phyloP scores from a whole-genome alignment of 1,140 invertebrate genomes.

The Brachystomella parvula region DNA sequence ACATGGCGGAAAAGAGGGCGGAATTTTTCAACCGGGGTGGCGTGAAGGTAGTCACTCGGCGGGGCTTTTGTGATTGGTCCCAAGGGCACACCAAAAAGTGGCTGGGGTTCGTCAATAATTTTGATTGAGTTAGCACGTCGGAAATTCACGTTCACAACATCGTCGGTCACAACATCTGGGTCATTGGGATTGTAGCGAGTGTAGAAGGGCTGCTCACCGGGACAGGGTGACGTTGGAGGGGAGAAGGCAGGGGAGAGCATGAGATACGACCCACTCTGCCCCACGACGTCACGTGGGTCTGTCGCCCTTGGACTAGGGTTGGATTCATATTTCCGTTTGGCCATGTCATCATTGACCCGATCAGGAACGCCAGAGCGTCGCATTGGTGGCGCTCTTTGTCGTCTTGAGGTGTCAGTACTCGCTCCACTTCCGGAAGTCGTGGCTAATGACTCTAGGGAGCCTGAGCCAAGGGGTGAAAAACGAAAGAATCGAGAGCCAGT shows the following conservation, averaged over 20 bases:
- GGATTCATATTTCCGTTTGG: conserved; percentile 57
- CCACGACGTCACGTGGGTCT: conserved; percentile 42
- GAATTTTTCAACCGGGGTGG: conserved; percentile 53
- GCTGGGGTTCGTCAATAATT: conserved; percentile 63
- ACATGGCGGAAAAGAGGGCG: conserved; percentile 56
- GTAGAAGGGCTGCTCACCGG: conserved; percentile 9
- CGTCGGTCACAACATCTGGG: conserved; percentile 72
- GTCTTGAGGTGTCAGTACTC: conserved; percentile 16
- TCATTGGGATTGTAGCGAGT: conserved; percentile 47
- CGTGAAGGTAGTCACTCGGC: conserved; percentile 73
- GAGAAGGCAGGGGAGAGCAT: conserved; percentile 58
- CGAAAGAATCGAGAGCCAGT: conserved; percentile 13
- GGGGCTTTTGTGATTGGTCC: conserved; percentile 66
- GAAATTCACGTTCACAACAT: conserved; percentile 70
- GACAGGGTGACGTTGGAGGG: conserved; percentile 36
- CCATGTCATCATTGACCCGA: conserved; percentile 67
- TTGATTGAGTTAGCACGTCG: conserved; percentile 55
- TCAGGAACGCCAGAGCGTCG: conserved; percentile 51
- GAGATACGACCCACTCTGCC: conserved; percentile 63
- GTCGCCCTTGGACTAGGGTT: conserved; percentile 43
- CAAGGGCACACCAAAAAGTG: conserved; percentile 79
- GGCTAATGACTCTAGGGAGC: conserved; percentile 36
- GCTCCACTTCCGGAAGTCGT: conserved; percentile 29
- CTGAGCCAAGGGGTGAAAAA: conserved; percentile 27
- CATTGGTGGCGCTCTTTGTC: conserved; percentile 40